Base-by-base conservation (phyloP, 2,888 invertebrate species). In the Xanthorhoe designata region DNA sequence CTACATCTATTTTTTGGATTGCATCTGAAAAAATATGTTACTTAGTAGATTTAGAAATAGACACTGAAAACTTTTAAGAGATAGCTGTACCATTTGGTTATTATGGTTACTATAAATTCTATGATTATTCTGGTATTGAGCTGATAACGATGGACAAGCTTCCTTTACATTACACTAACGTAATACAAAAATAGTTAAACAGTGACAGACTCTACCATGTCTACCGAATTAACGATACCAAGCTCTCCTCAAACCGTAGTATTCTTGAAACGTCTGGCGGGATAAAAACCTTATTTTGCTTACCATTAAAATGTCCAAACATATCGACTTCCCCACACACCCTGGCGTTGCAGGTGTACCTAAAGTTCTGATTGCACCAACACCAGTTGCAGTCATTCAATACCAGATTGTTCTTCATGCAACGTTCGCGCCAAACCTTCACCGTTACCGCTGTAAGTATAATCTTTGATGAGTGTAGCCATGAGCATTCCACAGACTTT, bases 371-470 rank as follows among this genome's bases (percentile, higher is more conserved):
- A 7, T 75, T 74, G 56, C 92, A 92, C 1, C 68, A 62, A 55
- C 92, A 92, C 89, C 88, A 89, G 69, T 92, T 92, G 72, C 92
- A 92, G 50, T 92, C 92, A 69, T 92, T 92, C 2, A 92, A 58
- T 0, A 83, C 81, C 1, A 76, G 59, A 0, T 74, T 64, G 13
- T 83, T 74, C 13, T 61, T 74, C 0, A 29, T 47, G 61, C 90
- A 91, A 13, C 65, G 69, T 10, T 83, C 78, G 0, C 54, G 68
- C 89, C 85, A 89, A 24, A 86, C 2, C 13, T 67, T 72, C 42
- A 75, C 49, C 1, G 82, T 66, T 2, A 85, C 65, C 35, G 80
- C 90, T 89, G 72, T 1, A 79, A 79, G 10, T n/a, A 17, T 17
- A 15, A 17, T 29, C 35, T 17, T 32, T 32, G 24, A 8, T 24